These are phyloP conservation scores for Torymus aiolomorphi DNA, from an alignment of 2,888 invertebrate species.

Conservation along the genomic window DNA sequence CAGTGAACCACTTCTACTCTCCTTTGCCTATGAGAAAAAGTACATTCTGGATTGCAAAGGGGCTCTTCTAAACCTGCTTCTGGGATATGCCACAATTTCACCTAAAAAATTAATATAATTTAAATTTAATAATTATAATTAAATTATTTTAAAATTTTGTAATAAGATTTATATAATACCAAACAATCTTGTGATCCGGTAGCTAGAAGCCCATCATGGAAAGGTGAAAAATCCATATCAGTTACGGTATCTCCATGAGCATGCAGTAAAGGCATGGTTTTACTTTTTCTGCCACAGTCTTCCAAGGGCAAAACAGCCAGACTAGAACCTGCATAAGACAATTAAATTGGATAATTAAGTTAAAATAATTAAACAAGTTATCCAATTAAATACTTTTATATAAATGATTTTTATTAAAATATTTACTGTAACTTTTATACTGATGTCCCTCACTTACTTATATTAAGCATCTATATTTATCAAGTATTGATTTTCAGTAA, in stretches of 20 bases:
- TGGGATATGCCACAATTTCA: conserved; percentile 94
- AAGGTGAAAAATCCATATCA: conserved; percentile 96
- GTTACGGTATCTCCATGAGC: conserved; percentile 94
- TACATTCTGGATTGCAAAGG: conserved; percentile 86
- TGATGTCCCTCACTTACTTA: no score
- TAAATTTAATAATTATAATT: conserved; percentile 1
- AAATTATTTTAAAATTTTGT: neutral
- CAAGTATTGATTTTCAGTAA: conserved; percentile 41
- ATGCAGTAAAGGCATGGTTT: conserved; percentile 90
- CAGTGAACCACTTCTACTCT: conserved; percentile 93
- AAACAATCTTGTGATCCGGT: conserved; percentile 93
- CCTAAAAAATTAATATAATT: conserved; percentile 75
- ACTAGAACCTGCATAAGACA: conserved; percentile 82
- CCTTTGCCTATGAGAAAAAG: conserved; percentile 88
- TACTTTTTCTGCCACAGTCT: conserved; percentile 92
- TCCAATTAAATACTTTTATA: neutral
- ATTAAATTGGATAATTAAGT: conserved; percentile 8
- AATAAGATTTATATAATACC: conserved; percentile 74
- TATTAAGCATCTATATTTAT: conserved; percentile 20
- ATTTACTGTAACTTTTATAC: neutral
- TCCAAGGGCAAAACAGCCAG: conserved; percentile 92
- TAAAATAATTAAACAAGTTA: conserved; percentile 2
- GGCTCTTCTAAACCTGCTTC: conserved; percentile 87
- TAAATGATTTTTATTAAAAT: neutral
- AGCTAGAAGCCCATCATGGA: conserved; percentile 93